Base-by-base conservation (phyloP, 2,888 invertebrate genomes). In the Hirtodrosophila trivittata region DNA sequence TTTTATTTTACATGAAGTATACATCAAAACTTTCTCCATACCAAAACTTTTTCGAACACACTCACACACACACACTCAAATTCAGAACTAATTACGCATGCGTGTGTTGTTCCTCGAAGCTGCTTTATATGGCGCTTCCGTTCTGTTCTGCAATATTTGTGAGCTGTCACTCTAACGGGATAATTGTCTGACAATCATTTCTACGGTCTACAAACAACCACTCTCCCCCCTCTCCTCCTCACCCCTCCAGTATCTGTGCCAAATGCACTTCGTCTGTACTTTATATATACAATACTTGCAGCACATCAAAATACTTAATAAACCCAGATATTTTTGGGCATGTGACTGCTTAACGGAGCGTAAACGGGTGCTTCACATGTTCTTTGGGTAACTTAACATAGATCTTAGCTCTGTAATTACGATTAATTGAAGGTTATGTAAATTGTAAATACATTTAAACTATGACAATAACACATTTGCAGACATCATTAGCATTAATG, bases 71-170 rank as follows among this genome's bases (percentile, higher is more conserved):
- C 52, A 55, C 43, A 43, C 55, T 30, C 13, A 38, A 49, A n/a
- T n/a, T n/a, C n/a, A 66, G 59, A 66, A 72, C 69, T 70, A 64
- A 65, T 59, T 66, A 42, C 42, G 62, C 43, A 56, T 71, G 49
- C 63, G 26, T 37, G 5, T 28, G 54, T 38, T 9, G 13, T 3
- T 51, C n/a, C 28, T 62, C 67, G 62, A 52, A 47, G 55, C 18
- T 8, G 59, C 55, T 59, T 68, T 62, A 58, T 58, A 68, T 65
- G 83, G 75, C 41, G 77, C 78, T 80, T 85, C 78, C 86, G 78
- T 80, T 85, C 75, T 68, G 47, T 38, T 65, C 83, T 46, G 41
- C 62, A 73, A 67, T 64, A 56, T 68, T 68, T 63, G 56, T 35
- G 3, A 30, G 25, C 37, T 21, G 47, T 30, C 46, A 37, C 21